Percentiles rank a stretch among this genome's conserved stretches.
Conservation (phyloP, 2,113 vertebrate genomes). For the Proteles cristata region DNA sequence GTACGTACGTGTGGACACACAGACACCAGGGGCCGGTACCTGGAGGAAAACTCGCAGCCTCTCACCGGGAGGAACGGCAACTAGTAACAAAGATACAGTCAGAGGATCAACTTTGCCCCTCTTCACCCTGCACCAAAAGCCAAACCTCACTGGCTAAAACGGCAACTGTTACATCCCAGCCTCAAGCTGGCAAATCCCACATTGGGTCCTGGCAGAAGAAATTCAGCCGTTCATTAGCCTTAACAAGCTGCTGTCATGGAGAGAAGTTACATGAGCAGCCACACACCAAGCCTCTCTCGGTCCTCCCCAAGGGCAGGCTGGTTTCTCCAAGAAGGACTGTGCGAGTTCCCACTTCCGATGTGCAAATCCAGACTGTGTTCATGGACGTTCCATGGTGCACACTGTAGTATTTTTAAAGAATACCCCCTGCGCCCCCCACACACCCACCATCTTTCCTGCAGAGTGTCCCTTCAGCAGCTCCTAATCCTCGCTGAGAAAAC, state of each 20-base stretch:
- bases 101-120: not conserved
- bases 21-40: constrained; percentile 55
- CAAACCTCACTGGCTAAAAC: constrained; percentile 48
- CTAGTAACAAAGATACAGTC: constrained; percentile 74
- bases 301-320: constrained; percentile 76
- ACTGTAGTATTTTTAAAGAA: constrained; percentile 34
- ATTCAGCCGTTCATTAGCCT: constrained; percentile 78
- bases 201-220: constrained; percentile 72
- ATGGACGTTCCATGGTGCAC: constrained; percentile 40
- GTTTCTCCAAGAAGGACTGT: not conserved
- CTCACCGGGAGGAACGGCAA: not conserved
- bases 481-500: constrained; percentile 51
- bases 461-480: constrained; percentile 57
- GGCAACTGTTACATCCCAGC: constrained; percentile 61
- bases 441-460: constrained; percentile 68
- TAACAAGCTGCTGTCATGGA: constrained; percentile 72
- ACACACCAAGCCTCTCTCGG: constrained; percentile 79
- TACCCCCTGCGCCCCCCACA: not conserved
- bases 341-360: constrained; percentile 27
- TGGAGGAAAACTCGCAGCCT: constrained; percentile 61
- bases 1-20: not conserved
- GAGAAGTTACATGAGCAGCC: constrained; percentile 76
- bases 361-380: constrained; percentile 47
- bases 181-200: constrained; percentile 58
- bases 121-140: not conserved